Evolutionary conservation across 2,797 vertebrate species (phyloP), one percentile per base, ranked within the genome.

Genomic region (Myotis vivesi): DNA sequence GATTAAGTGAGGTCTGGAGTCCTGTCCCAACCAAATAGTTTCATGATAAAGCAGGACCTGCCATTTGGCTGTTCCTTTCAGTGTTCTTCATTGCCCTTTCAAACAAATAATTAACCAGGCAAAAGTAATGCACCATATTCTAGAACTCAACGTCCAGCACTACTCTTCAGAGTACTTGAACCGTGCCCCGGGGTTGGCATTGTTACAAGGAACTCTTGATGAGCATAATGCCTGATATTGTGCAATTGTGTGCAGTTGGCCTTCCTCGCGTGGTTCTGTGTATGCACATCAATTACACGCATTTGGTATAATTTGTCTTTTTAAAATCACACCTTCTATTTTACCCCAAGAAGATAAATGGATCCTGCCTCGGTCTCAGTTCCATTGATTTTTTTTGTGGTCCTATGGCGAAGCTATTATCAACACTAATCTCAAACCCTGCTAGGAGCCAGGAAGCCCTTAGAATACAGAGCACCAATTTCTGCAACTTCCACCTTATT

Each of bases 241-340:
- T 96, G 84, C 86, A 8, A 38, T 85, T 93, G 85, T 91, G 92
- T 89, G 92, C 57, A 20, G 88, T 91, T 94, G 94, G 94, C 95
- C 93, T 77, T 87, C 85, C 80, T 96, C 9, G 62, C 59, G 20
- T 55, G 87, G 72, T 64, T 92, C 95, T 94, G 89, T 94, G 92
- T 94, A 71, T 72, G 96, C 92, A 97, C 97, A 94, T 97, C 97
- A 97, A 97, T 97, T 97, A 97, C 81, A 80, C 1, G 0, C 92
- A 82, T 97, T 94, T n/a, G 2, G 91, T 79, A 97, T 97, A 97
- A 97, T 97, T 97, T 96, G 94, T 96, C 97, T 96, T 97, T 97
- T 97, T 97, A 89, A 96, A 97, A 97, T 97, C 97, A 96, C 94
- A 97, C 97, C 96, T 97, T 97, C 96, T 94, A 94, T 97, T 97